Evolutionary conservation across 2,113 vertebrate species (phyloP), one percentile per base, ranked within the genome.

Genomic region (Tragelaphus scriptus): DNA sequence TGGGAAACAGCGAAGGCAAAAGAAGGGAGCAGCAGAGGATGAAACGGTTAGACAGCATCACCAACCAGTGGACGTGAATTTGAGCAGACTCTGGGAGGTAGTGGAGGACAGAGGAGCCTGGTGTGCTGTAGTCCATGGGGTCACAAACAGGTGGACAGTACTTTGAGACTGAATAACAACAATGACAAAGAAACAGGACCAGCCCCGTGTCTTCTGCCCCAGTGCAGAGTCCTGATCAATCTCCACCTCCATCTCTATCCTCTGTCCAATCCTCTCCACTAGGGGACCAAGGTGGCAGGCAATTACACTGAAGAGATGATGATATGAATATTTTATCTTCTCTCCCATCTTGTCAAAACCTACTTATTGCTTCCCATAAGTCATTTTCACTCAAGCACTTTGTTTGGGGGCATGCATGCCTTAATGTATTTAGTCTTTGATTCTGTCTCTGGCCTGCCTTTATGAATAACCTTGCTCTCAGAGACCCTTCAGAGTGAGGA

Each of bases 401-500:
- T 91, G 88, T 82, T 92, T 85, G 19, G 96, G 88, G 9, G 0
- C 1, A 0, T 36, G 89, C 81, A 92, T 89, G 59, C 44, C 96
- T 97, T 96, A 84, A 7, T 26, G 49, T 59, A 36, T 44, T 96
- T 10, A 13, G 65, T 93, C 36, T 53, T 91, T 92, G 77, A 49
- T 98, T 97, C 65, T 93, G 92, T 93, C 80, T 95, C 88, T 32
- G 3, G 28, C 55, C 90, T 79, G 75, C 55, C 84, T 92, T 12
- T 40, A 61, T 82, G 92, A 97, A 51, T 61, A 28, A 79, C 79
- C 96, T 12, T 91, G 16, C 65, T 82, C 94, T 88, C 86, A 81
- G 94, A 85, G 97, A 92, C 93, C 65, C 97, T 97, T 95, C 94
- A 93, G 97, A 79, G 84, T 75, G 36, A 96, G 68, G 58, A 56